phyloP scores from a whole-genome alignment of 2,888 invertebrate genomes.

The Lithophane leautieri region DNA sequence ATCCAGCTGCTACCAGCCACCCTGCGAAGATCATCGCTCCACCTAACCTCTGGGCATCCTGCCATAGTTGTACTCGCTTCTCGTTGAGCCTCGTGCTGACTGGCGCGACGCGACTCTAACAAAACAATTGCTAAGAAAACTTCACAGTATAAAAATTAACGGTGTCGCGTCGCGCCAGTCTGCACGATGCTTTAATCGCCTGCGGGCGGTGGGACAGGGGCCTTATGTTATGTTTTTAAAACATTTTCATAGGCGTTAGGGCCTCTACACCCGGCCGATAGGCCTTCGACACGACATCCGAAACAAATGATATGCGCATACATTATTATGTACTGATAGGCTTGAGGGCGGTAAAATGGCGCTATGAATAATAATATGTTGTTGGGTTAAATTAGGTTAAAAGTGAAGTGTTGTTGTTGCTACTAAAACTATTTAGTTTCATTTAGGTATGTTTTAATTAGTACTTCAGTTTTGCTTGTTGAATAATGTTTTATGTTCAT shows the following conservation, averaged over 20 bases:
- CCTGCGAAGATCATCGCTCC: no score
- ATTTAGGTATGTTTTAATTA: background rate
- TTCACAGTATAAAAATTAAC: no score
- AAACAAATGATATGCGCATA: conserved; percentile 84
- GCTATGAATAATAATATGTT: conserved; percentile 56
- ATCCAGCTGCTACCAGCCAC: no score
- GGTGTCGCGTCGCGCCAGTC: no score
- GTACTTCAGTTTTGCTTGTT: background rate
- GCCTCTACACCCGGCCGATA: conserved; percentile 66
- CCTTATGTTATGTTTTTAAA: conserved; percentile 60
- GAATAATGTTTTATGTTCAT: no score
- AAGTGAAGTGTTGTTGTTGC: background rate
- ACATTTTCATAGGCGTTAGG: conserved; percentile 71
- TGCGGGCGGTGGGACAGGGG: accelerated
- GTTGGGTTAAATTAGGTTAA: background rate
- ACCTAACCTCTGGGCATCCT: no score
- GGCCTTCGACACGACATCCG: conserved; percentile 70
- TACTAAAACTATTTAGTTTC: no score
- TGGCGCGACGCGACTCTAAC: no score
- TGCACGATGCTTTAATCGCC: background rate
- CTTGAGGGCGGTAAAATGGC: conserved; percentile 71
- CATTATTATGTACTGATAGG: conserved; percentile 78
- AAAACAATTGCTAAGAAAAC: no score
- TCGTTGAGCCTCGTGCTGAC: background rate
- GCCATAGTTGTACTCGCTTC: background rate